A percentile compares a stretch with the other conserved stretches of the same genome.
These are phyloP conservation scores for Bolborhynchus lineola DNA, from an alignment of 2,113 vertebrate genomes.

Conservation along the genomic window DNA sequence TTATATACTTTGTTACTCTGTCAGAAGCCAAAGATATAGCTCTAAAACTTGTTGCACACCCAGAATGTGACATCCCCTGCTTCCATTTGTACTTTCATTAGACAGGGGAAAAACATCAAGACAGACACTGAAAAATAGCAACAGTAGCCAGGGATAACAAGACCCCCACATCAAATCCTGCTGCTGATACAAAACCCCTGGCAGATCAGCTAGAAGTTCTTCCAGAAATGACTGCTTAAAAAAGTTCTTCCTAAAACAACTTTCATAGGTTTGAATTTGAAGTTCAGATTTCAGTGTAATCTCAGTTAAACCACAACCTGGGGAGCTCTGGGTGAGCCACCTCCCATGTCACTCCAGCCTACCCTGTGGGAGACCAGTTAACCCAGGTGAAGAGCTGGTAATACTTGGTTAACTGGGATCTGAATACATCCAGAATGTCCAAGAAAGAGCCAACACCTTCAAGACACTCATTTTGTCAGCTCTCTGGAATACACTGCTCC, in stretches of 20 bases:
- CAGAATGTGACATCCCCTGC: fast-evolving
- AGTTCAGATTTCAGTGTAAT: not conserved
- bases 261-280: not conserved
- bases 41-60: not conserved
- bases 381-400: not conserved
- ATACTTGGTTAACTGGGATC: not conserved
- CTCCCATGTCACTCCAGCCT: not conserved
- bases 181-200: not conserved
- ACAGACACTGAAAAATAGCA: not conserved
- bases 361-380: not conserved
- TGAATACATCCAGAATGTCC: not conserved
- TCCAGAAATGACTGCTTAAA: not conserved
- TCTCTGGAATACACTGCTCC: not conserved
- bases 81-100: not conserved
- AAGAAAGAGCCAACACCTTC: not conserved
- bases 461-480: not conserved
- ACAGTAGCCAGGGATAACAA: too few relatives aligned
- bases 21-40: not conserved
- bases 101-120: not conserved
- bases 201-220: not conserved
- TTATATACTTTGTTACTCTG: not conserved
- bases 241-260: not conserved
- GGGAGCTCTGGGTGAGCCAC: not conserved
- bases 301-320: not conserved
- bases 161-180: not conserved